phyloP scores from a whole-genome alignment of 2,888 invertebrate species.

The Sinohyriopsis cumingii region DNA sequence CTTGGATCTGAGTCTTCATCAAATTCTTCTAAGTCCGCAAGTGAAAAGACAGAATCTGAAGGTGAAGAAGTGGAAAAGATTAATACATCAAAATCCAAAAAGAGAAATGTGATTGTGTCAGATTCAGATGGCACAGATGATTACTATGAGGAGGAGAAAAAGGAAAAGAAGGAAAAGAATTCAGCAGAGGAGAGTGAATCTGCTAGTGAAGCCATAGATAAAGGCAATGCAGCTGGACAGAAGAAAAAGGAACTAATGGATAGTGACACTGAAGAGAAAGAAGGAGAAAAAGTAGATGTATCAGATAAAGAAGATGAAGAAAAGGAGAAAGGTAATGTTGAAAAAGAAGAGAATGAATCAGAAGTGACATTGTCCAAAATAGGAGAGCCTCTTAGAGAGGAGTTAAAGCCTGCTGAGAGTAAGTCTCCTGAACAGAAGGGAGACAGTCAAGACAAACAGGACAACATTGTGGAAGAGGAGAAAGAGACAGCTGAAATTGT shows the following conservation, averaged over 20 bases:
- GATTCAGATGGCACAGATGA: constrained; percentile 25
- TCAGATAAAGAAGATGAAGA: background rate
- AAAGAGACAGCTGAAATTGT: too few species aligned
- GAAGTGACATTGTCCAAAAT: constrained; percentile 2
- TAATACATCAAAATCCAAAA: constrained; percentile 13
- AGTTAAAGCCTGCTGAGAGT: too few species aligned
- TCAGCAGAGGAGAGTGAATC: constrained; percentile 1
- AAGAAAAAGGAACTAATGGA: background rate
- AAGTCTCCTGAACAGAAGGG: too few species aligned
- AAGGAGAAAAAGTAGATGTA: constrained; percentile 2
- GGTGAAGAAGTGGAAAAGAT: constrained; percentile 12
- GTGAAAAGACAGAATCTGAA: constrained; percentile 25
- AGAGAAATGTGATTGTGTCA: constrained; percentile 28
- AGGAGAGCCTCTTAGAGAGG: too few species aligned
- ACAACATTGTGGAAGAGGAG: too few species aligned
- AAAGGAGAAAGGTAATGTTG: background rate
- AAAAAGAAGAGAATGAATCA: background rate
- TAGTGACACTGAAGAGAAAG: background rate
- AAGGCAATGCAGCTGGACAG: too few species aligned
- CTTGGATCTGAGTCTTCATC: constrained; percentile 10
- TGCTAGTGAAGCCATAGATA: background rate
- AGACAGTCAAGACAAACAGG: too few species aligned
- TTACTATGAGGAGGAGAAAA: constrained; percentile 18
- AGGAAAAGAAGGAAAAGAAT: constrained; percentile 20
- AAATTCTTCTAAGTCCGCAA: constrained; percentile 15